A percentile compares a stretch with the other conserved stretches of the same genome.
phyloP scores from a whole-genome alignment of 2,113 vertebrate species.

The Cyanoliseus patagonus region DNA sequence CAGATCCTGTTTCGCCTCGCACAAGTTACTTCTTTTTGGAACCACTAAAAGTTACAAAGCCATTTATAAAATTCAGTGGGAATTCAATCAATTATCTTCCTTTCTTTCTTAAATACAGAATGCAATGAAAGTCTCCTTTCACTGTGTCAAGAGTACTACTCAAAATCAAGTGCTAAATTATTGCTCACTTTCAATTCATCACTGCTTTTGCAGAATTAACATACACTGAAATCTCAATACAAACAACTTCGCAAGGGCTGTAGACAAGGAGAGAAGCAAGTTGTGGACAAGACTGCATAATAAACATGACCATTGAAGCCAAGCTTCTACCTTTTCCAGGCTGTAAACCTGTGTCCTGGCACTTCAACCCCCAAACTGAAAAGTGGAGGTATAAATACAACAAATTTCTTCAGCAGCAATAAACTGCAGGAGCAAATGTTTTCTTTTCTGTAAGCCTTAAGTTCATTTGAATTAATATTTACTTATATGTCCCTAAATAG shows the following conservation, averaged over 20 bases:
- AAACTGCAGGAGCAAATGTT: not conserved
- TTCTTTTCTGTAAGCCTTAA: not conserved
- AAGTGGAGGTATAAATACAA: not conserved
- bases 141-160: slow-evolving; percentile 25
- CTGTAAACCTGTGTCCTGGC: not conserved
- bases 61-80: slow-evolving; percentile 6
- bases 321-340: not conserved
- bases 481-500: not conserved
- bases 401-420: not conserved
- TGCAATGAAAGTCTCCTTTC: not conserved
- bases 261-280: not conserved
- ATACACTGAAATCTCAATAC: not conserved
- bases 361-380: not conserved
- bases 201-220: slow-evolving; percentile 17
- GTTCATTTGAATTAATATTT: not conserved
- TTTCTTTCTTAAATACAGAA: slow-evolving; percentile 49
- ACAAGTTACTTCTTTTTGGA: not conserved
- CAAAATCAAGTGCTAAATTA: slow-evolving; percentile 51
- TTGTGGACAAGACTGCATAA: not conserved
- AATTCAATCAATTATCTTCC: slow-evolving; percentile 3
- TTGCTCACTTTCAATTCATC: slow-evolving; percentile 45
- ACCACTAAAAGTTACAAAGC: not conserved
- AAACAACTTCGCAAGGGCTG: not conserved
- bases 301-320: not conserved
- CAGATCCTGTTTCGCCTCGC: not conserved